phyloP scores from a whole-genome alignment of 1,140 invertebrate species.

The Ips typographus region DNA sequence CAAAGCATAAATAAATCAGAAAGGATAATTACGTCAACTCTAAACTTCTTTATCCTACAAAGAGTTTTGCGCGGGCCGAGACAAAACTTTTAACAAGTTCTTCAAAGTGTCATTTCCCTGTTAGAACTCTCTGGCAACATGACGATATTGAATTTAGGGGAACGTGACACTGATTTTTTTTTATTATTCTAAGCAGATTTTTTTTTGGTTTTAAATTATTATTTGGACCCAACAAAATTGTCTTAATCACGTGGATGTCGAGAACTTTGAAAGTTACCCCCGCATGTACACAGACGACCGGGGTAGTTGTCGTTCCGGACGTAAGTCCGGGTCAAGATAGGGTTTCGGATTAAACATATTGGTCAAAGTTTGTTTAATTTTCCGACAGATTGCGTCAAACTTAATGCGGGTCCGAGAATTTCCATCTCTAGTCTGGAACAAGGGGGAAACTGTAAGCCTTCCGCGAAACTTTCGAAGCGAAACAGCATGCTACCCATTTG shows the following conservation, averaged over 20 bases:
- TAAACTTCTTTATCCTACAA: neutral
- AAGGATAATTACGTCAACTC: neutral
- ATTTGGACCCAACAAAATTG: too few relatives aligned
- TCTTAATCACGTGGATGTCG: too few relatives aligned
- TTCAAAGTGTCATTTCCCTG: neutral
- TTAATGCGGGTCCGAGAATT: neutral
- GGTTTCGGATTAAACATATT: conserved; percentile 5
- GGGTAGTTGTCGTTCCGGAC: neutral
- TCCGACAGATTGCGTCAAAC: conserved; percentile 1
- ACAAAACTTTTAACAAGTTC: conserved; percentile 1
- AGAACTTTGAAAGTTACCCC: too few relatives aligned
- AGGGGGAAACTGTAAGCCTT: too few relatives aligned
- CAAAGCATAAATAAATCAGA: too few relatives aligned
- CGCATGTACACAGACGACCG: too few relatives aligned
- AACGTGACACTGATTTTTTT: neutral
- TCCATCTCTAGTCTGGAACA: neutral
- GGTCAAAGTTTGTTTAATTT: conserved; percentile 4
- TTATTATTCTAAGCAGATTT: neutral
- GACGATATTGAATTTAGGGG: conserved; percentile 1
- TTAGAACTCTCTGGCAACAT: neutral
- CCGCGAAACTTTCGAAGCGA: too few relatives aligned
- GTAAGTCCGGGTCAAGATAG: conserved; percentile 3
- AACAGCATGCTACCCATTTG: too few relatives aligned
- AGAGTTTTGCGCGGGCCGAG: neutral
- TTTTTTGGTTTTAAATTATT: too few relatives aligned